Conservation (phyloP, 2,888 invertebrate species). For the Heteromyza rotundicornis region DNA sequence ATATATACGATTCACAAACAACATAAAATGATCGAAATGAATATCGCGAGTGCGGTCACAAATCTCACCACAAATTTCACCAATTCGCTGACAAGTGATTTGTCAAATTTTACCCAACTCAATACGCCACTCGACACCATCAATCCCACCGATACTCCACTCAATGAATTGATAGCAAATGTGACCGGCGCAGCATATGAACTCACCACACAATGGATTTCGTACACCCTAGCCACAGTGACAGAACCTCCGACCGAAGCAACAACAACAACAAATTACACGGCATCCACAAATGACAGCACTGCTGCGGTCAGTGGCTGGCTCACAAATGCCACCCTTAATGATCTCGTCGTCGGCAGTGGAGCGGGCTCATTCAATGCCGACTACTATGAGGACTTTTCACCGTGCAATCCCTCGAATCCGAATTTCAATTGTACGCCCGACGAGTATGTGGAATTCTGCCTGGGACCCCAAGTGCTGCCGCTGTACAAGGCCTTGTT, state of each 20-base stretch:
- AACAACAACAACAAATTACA: constrained; percentile 1
- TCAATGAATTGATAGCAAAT: neutral
- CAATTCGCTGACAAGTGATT: no score
- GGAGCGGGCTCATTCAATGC: neutral
- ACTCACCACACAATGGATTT: neutral
- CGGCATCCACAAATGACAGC: neutral
- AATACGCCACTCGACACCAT: neutral
- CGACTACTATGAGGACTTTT: constrained; percentile 18
- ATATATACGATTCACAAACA: no score
- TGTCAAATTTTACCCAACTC: neutral
- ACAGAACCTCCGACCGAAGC: neutral
- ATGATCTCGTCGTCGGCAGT: neutral
- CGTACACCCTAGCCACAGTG: neutral
- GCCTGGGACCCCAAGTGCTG: constrained; percentile 70
- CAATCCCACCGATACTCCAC: neutral
- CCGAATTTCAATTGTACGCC: constrained; percentile 67
- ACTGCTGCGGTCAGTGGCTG: neutral
- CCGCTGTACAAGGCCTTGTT: constrained; percentile 66
- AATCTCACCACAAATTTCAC: neutral
- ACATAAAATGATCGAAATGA: neutral
- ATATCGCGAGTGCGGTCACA: neutral
- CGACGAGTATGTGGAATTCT: constrained; percentile 67
- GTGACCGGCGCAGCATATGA: neutral
- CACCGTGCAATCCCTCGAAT: constrained; percentile 63
- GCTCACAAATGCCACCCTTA: neutral